Evolutionary conservation across 2,113 vertebrate genomes (phyloP), one percentile per base, ranked within the genome.

Genomic region (Kryptolebias marmoratus): DNA sequence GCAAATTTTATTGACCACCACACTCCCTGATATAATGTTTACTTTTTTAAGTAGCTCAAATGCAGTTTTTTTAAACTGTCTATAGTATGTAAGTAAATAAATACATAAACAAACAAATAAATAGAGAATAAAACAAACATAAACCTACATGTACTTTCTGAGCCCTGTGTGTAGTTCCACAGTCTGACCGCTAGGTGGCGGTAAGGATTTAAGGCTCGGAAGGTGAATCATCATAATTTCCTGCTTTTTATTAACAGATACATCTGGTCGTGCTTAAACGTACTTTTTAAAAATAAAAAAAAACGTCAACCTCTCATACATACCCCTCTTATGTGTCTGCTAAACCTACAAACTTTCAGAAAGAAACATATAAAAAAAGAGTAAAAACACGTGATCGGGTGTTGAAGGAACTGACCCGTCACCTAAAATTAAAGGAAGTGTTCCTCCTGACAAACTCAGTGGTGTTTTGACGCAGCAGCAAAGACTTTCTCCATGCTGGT

Each of bases 391-490:
- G 60, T 69, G 74, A 69, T 44, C 22, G 3, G 39, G 11, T 1
- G 12, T 32, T 28, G 5, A 14, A 55, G 22, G 44, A 48, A 45
- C 5, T 18, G 49, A 58, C 0, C 36, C 69, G 36, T 49, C 16
- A 53, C 4, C 11, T 2, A 31, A 2, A 56, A 28, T 49, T 80
- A 27, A 2, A 65, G 83, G 84, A 83, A 86, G 80, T 69, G 68
- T 2, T 54, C 16, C 56, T 49, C 48, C 13, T 52, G 22, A 10
- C 5, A 12, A 4, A 16, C 13, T 4, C 15, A 5, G 13, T 13
- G 28, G 14, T 31, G 45, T 11, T 0, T 13, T 45, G 54, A 66
- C 57, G 45, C 63, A 32, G 32, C 53, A 15, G 11, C 53, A 7
- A 7, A 16, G 7, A 1, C 22, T 0, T 27, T 27, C 0, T 28